phyloP scores from a whole-genome alignment of 2,888 invertebrate species.

The Eupsilia transversa region DNA sequence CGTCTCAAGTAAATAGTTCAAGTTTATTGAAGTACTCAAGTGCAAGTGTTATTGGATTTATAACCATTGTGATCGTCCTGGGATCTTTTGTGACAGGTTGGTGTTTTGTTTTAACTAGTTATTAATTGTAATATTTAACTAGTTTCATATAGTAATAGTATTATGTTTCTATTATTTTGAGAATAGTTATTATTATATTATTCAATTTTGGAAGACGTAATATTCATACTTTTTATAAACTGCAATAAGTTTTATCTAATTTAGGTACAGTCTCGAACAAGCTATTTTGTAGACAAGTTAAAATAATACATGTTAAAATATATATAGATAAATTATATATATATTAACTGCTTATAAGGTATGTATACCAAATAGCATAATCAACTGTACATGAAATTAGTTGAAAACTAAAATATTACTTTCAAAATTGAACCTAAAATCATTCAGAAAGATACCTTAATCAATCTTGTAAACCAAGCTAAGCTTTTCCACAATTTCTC shows the following conservation, averaged over 20 bases:
- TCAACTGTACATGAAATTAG: background rate
- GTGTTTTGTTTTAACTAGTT: slow-evolving; percentile 44
- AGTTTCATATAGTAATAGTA: too few relatives aligned
- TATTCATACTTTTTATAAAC: background rate
- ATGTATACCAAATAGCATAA: background rate
- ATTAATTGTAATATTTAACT: too few relatives aligned
- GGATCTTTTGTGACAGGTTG: slow-evolving; percentile 63
- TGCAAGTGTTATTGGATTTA: slow-evolving; percentile 61
- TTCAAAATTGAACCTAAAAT: background rate
- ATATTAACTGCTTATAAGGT: too few relatives aligned
- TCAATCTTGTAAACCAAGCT: background rate
- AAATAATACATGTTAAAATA: too few relatives aligned
- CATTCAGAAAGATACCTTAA: background rate
- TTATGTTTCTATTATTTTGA: slow-evolving; percentile 9
- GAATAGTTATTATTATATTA: too few relatives aligned
- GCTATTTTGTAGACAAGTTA: background rate
- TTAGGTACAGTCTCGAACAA: too few relatives aligned
- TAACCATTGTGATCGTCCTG: slow-evolving; percentile 53
- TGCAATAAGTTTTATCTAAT: too few relatives aligned
- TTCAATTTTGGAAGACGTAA: background rate
- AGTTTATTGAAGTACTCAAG: slow-evolving; percentile 14
- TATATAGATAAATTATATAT: too few relatives aligned
- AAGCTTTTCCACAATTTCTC: background rate
- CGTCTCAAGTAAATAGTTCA: slow-evolving; percentile 32
- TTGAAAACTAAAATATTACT: background rate